phyloP scores from a whole-genome alignment of 2,888 invertebrate species.

The Xestia sexstrigata region DNA sequence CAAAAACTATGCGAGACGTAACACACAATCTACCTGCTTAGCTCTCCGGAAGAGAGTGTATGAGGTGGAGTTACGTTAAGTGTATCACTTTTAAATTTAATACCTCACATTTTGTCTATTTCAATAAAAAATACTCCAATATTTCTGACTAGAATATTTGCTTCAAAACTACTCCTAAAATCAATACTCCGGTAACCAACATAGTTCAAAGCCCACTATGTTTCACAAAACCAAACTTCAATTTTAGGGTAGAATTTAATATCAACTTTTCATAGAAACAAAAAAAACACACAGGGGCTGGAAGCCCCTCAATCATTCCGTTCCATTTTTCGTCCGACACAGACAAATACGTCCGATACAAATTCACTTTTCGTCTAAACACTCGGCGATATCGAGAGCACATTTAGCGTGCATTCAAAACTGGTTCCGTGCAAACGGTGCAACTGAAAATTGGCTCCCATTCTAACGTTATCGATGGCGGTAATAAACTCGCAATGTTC shows the following conservation, averaged over 20 bases:
- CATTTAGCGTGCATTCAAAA: conserved; percentile 58
- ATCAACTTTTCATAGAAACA: neutral
- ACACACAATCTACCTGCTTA: conserved; percentile 60
- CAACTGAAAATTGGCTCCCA: conserved; percentile 66
- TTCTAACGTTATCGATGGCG: conserved; percentile 65
- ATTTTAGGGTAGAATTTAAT: conserved; percentile 20
- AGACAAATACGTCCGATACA: conserved; percentile 61
- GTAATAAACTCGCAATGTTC: conserved; percentile 66
- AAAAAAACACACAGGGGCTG: conserved; percentile 2
- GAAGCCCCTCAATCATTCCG: conserved; percentile 23
- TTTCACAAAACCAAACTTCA: conserved; percentile 6
- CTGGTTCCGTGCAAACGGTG: conserved; percentile 55
- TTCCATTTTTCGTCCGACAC: conserved; percentile 36
- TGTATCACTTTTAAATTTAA: conserved; percentile 13
- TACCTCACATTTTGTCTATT: neutral
- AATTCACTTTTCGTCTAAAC: conserved; percentile 66
- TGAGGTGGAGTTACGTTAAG: conserved; percentile 19
- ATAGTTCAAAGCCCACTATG: conserved; percentile 7
- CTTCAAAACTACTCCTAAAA: neutral
- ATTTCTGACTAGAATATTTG: conserved; percentile 16
- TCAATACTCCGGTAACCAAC: neutral
- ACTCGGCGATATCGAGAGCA: conserved; percentile 57
- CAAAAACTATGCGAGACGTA: conserved; percentile 52
- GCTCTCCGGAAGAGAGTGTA: conserved; percentile 32
- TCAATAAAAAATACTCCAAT: neutral